Evolutionary conservation across 2,797 vertebrate species (phyloP), one percentile per base, ranked within the genome.

Genomic region (Pteronotus mesoamericanus): DNA sequence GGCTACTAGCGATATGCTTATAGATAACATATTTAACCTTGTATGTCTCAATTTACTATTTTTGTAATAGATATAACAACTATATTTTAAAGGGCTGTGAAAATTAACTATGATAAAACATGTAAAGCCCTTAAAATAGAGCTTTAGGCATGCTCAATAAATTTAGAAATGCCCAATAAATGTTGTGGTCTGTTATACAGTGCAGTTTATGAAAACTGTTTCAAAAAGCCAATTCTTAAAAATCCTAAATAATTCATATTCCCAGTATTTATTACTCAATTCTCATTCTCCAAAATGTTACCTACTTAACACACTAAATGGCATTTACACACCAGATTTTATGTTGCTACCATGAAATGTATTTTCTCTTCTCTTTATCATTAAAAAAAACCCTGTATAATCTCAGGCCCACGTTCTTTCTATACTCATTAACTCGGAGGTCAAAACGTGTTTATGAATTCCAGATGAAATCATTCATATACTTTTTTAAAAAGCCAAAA

Each of bases 151-250:
- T 34, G 91, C n/a, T n/a, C n/a, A n/a, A n/a, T n/a, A n/a, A n/a
- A n/a, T n/a, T n/a, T n/a, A n/a, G n/a, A 94, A 94, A 48, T 85
- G 18, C 29, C 69, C 61, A 78, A 77, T 71, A 80, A 83, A 59
- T 48, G 29, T 53, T 94, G 37, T 6, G 61, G 16, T 55, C n/a
- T 85, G 6, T 19, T 82, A 16, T 75, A 68, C 7, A 64, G 3
- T 72, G 2, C 26, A 89, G 57, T 59, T 91, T 2, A 1, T 42
- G n/a, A 5, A 89, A 69, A 72, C 68, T 24, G 83, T 86, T 82
- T 86, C 26, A 89, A 88, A 88, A 94, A 77, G 19, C 61, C 37
- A 95, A 53, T 92, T 57, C 34, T 85, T 91, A 72, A 89, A 95
- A 91, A 79, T 24, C 9, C 34, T 39, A 68, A 79, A 44, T 84